These are phyloP conservation scores for Corynorhinus townsendii DNA, from an alignment of 2,113 vertebrate genomes.

Conservation along the genomic window DNA sequence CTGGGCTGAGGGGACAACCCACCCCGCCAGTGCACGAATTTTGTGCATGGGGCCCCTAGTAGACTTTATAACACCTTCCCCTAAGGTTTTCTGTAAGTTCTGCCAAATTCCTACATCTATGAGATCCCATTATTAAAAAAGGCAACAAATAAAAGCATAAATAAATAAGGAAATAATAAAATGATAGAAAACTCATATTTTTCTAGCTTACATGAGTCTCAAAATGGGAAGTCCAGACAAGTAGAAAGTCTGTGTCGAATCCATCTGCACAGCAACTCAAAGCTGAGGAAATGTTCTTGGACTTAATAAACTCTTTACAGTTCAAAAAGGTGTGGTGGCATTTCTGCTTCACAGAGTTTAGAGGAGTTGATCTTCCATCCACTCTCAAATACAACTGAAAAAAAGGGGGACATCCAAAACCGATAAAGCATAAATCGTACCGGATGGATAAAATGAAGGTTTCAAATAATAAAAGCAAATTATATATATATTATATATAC, in stretches of 20 bases:
- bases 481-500: neutral
- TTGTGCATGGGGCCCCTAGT: too few species aligned
- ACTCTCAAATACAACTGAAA: neutral
- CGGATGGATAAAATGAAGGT: neutral
- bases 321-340: neutral
- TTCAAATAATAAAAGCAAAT: neutral
- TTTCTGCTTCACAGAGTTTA: neutral
- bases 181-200: neutral
- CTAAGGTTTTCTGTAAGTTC: neutral
- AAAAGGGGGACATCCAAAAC: neutral
- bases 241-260: conserved; percentile 31
- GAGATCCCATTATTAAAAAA: neutral
- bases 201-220: neutral
- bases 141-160: neutral
- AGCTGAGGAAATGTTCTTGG: neutral
- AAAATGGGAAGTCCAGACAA: neutral
- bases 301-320: neutral
- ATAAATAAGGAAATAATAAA: neutral
- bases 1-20: too few species aligned
- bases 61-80: neutral
- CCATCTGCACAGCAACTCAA: neutral
- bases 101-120: neutral
- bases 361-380: neutral
- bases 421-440: neutral
- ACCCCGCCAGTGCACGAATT: too few species aligned